Base-by-base conservation (phyloP, 2,797 vertebrate genomes). In the Cirrhinus mrigala region DNA sequence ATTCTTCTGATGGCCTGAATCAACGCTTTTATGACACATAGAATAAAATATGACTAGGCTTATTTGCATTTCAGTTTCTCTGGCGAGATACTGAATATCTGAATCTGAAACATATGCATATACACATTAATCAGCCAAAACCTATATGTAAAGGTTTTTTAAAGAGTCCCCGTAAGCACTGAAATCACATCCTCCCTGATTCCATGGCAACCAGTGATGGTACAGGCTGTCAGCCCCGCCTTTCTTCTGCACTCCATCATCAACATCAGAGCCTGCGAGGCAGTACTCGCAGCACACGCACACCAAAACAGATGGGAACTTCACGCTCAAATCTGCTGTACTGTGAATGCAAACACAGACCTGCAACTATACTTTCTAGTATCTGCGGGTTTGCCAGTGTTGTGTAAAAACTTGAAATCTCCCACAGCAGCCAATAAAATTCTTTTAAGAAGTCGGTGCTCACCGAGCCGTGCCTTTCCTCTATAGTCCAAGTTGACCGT, bases 131-230 rank as follows among this genome's bases (percentile, higher is more conserved):
- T 58, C 52, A 58, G 12, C 74, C 69, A 77, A 27, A 33, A 78
- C 0, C 1, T 20, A 9, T n/a, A 48, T 54, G 3, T 22, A 40
- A 52, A 3, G 15, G 20, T 22, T 77, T 37, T 77, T 77, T 24
- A 60, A 75, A 58, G 50, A 50, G 48, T 71, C 64, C 80, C 52
- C 2, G 18, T 58, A 48, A 33, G 37, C 50, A 69, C 16, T 33
- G 27, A 82, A 77, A 40, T 29, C 71, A 68, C 52, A 76, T 71
- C 79, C 37, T 77, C 44, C 68, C 68, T 54, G 74, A 79, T 22
- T 70, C 80, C 80, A 86, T 86, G 85, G 80, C 46, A 83, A 83
- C 80, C 52, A 40, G 80, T 71, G 75, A 82, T 86, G 66, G 75
- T 82, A 77, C 73, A 78, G 80, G 64, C 80, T 79, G 66, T 70